These are phyloP conservation scores for Peromyscus nudipes DNA, from an alignment of 2,797 vertebrate species.

Conservation along the genomic window DNA sequence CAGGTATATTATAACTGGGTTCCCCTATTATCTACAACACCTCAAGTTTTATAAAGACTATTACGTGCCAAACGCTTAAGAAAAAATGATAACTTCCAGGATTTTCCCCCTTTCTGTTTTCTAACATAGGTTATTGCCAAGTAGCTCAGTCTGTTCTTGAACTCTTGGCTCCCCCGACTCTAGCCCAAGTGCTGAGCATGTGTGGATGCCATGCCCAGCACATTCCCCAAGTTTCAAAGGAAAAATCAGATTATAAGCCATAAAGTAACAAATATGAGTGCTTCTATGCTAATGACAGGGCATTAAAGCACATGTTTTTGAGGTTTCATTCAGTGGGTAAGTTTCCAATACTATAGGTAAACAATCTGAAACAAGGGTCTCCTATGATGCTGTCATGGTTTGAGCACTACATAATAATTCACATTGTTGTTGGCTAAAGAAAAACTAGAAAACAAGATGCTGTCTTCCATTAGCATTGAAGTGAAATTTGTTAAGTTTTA, in stretches of 20 bases:
- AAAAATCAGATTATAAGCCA: background rate
- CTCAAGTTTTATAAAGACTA: conserved; percentile 20
- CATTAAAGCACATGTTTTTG: background rate
- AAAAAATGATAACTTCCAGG: background rate
- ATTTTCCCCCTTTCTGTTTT: no score
- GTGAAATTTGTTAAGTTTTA: background rate
- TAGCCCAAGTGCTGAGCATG: background rate
- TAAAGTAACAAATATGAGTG: background rate
- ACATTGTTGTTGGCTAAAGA: background rate
- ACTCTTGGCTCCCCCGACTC: background rate
- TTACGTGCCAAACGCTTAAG: background rate
- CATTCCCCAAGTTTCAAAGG: background rate
- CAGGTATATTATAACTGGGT: background rate
- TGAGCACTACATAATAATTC: background rate
- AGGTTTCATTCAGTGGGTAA: background rate
- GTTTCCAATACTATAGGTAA: background rate
- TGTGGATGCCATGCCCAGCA: background rate
- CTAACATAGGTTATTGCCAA: background rate
- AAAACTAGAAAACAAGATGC: background rate
- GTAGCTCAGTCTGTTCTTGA: background rate
- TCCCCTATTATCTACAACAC: background rate
- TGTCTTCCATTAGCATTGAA: background rate
- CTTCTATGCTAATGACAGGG: background rate
- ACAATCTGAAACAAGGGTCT: background rate
- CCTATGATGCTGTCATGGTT: background rate